Evolutionary conservation across 2,888 invertebrate genomes (phyloP).

Genomic region (Gandaritis pyraliata): DNA sequence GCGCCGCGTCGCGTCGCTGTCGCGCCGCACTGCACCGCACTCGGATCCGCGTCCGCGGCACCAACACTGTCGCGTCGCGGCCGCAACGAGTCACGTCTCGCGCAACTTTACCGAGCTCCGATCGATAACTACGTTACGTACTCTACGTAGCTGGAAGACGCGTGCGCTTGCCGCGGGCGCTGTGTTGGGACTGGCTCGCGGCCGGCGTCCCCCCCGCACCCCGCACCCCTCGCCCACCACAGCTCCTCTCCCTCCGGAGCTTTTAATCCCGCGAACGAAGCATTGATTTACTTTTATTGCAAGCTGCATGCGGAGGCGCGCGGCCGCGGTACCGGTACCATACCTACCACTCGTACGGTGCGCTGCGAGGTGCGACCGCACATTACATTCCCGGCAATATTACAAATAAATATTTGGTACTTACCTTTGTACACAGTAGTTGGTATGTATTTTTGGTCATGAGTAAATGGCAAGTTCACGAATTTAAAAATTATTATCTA

Average conservation of each 20-base stretch:
- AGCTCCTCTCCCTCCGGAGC: slow-evolving; percentile 46
- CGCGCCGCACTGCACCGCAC: slow-evolving; percentile 40
- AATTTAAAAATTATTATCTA: too few species aligned
- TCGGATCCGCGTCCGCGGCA: slow-evolving; percentile 38
- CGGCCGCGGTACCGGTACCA: neutral
- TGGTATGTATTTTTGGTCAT: too few species aligned
- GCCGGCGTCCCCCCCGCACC: slow-evolving; percentile 46
- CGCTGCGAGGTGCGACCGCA: neutral
- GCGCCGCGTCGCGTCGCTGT: slow-evolving; percentile 49
- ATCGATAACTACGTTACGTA: neutral
- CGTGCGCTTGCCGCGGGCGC: slow-evolving; percentile 67
- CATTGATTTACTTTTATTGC: slow-evolving; percentile 67
- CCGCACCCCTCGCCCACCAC: slow-evolving; percentile 40
- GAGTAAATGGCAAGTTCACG: too few species aligned
- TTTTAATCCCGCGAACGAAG: slow-evolving; percentile 53
- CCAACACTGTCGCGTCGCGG: slow-evolving; percentile 36
- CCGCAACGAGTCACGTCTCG: slow-evolving; percentile 31
- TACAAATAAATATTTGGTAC: too few species aligned
- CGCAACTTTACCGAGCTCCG: slow-evolving; percentile 20
- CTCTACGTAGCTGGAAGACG: slow-evolving; percentile 18
- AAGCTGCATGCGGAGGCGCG: slow-evolving; percentile 29
- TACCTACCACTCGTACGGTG: neutral
- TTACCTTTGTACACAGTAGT: too few species aligned
- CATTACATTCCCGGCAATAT: neutral
- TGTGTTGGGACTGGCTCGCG: slow-evolving; percentile 59